phyloP scores from a whole-genome alignment of 2,888 invertebrate genomes.

The Pristionchus fissidentatus region DNA sequence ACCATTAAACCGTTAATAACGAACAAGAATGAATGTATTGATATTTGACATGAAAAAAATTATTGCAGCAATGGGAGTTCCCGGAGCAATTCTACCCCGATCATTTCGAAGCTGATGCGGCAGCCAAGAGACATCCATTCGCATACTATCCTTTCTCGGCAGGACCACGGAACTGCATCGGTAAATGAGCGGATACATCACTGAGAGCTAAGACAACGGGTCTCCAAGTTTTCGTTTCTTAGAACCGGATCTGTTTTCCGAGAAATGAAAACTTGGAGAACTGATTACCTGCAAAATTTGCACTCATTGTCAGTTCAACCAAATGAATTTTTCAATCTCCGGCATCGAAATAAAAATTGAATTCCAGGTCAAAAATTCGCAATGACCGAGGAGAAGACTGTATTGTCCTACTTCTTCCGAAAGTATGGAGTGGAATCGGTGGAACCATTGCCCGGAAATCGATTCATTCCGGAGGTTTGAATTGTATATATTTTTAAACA shows the following conservation, averaged over 20 bases:
- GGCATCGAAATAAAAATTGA: neutral
- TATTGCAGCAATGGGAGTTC: conserved; percentile 18
- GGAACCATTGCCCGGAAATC: conserved; percentile 26
- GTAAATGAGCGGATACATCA: too few species aligned
- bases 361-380: conserved; percentile 43
- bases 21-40: neutral
- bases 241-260: too few species aligned
- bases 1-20: too few species aligned
- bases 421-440: conserved; percentile 41
- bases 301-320: neutral
- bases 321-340: neutral
- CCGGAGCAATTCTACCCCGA: conserved; percentile 34
- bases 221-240: too few species aligned
- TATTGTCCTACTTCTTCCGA: conserved; percentile 32
- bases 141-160: conserved; percentile 63
- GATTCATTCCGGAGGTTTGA: conserved; percentile 29
- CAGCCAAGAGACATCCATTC: conserved; percentile 59
- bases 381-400: conserved; percentile 34
- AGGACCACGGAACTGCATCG: conserved; percentile 70
- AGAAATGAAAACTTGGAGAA: too few species aligned
- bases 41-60: neutral
- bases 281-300: neutral
- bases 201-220: too few species aligned
- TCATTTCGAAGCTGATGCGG: conserved; percentile 38
- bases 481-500: neutral